phyloP scores from a whole-genome alignment of 2,888 invertebrate genomes.

The Pyrrhosoma nymphula region DNA sequence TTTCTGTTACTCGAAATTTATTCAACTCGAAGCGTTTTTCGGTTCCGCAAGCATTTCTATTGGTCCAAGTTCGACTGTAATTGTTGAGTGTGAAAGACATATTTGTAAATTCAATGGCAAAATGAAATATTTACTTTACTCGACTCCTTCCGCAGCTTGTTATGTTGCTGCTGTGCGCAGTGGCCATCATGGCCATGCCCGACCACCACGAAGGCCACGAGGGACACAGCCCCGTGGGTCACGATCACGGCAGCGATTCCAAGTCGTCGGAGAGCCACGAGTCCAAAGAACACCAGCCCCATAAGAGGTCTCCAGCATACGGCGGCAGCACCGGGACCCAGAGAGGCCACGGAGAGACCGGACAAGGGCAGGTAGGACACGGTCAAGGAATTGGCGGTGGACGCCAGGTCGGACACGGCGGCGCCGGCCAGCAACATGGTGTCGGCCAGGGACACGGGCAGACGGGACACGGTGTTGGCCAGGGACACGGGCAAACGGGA shows the following conservation, averaged over 20 bases:
- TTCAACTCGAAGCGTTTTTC: no score
- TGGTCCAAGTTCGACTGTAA: no score
- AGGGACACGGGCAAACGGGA: conserved; percentile 45
- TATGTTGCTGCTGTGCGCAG: conserved; percentile 46
- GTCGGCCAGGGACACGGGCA: conserved; percentile 23
- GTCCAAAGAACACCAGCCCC: conserved; percentile 1
- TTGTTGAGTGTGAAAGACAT: no score
- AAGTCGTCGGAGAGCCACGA: conserved; percentile 49
- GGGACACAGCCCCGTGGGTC: no score
- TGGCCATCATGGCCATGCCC: conserved; percentile 55
- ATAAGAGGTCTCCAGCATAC: conserved; percentile 10
- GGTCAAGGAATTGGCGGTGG: conserved; percentile 4
- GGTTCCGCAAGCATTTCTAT: no score
- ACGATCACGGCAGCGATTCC: neutral
- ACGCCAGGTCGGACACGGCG: neutral
- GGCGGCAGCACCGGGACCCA: neutral
- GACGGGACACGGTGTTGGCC: neutral
- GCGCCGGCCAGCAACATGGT: neutral
- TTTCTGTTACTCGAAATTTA: no score
- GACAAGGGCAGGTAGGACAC: neutral
- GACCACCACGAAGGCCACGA: conserved; percentile 44
- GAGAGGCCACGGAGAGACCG: neutral
- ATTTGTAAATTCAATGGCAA: no score
- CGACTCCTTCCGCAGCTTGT: neutral
- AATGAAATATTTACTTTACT: neutral